These are phyloP conservation scores for Pseudorasbora parva DNA, from an alignment of 2,113 vertebrate species.

Conservation along the genomic window DNA sequence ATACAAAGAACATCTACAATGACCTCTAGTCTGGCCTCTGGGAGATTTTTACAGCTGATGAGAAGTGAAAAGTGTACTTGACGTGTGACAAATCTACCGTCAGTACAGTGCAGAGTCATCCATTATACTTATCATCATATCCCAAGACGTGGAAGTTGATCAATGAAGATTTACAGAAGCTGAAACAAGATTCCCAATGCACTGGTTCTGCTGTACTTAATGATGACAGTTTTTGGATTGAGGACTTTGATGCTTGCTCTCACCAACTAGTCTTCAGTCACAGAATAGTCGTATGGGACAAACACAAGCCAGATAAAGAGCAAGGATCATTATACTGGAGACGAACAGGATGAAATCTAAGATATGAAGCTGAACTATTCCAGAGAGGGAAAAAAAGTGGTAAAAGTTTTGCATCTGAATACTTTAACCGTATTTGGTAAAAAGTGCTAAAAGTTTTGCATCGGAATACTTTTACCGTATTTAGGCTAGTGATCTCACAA, in stretches of 20 bases:
- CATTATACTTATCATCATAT: constrained; percentile 52
- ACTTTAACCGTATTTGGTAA: neutral
- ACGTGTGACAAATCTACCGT: constrained; percentile 41
- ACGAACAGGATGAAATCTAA: neutral
- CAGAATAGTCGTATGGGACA: constrained; percentile 15
- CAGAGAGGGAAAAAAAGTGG: neutral
- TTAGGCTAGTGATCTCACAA: neutral
- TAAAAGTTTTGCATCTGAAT: neutral
- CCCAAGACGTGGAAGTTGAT: constrained; percentile 41
- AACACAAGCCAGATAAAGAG: constrained; percentile 6
- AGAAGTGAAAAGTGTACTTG: constrained; percentile 27
- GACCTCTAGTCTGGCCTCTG: constrained; percentile 34
- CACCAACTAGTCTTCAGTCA: neutral
- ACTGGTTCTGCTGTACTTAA: constrained; percentile 36
- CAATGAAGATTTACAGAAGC: constrained; percentile 45
- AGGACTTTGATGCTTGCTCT: constrained; percentile 7
- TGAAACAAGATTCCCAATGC: constrained; percentile 43
- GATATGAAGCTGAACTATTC: neutral
- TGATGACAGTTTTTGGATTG: constrained; percentile 42
- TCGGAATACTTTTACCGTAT: neutral
- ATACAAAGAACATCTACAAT: constrained; percentile 16
- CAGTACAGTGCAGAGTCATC: constrained; percentile 15
- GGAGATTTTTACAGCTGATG: neutral
- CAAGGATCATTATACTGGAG: constrained; percentile 10
- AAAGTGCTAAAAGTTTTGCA: neutral